Percentiles rank a stretch among this genome's conserved stretches.
phyloP scores from a whole-genome alignment of 2,888 invertebrate species.

The Ligdia adustata region DNA sequence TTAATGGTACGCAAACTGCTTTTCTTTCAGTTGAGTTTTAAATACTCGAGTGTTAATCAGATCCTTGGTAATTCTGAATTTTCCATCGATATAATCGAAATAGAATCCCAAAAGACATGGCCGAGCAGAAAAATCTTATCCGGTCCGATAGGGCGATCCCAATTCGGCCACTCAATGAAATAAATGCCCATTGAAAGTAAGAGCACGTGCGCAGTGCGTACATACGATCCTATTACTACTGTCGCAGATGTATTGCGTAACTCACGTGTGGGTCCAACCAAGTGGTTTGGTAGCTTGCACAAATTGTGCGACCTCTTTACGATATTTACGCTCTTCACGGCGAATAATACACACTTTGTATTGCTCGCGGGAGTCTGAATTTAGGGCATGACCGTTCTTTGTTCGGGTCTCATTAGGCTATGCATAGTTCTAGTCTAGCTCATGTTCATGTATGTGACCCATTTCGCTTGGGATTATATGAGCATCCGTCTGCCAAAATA shows the following conservation, averaged over 20 bases:
- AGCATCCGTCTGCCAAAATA: constrained; percentile 8
- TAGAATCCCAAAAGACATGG: constrained; percentile 1
- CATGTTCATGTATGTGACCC: constrained; percentile 8
- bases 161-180: constrained; percentile 41
- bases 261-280: background rate
- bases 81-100: constrained; percentile 12
- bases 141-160: constrained; percentile 13
- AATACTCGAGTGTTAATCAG: too few relatives aligned
- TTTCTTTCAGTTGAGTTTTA: too few relatives aligned
- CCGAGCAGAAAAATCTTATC: constrained; percentile 1
- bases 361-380: constrained; percentile 17
- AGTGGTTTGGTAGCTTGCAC: background rate
- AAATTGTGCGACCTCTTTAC: background rate
- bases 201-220: constrained; percentile 34
- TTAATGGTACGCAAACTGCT: too few relatives aligned
- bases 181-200: constrained; percentile 51
- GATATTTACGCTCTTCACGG: constrained; percentile 10
- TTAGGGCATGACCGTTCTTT: constrained; percentile 23
- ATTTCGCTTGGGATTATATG: constrained; percentile 18
- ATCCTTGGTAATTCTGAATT: too few relatives aligned
- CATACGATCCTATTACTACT: constrained; percentile 21
- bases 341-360: constrained; percentile 20
- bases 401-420: constrained; percentile 18
- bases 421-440: constrained; percentile 21
- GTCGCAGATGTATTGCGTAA: constrained; percentile 45